These are phyloP conservation scores for Caenorhabditis wallacei DNA, from an alignment of 2,888 invertebrate species.

Conservation along the genomic window DNA sequence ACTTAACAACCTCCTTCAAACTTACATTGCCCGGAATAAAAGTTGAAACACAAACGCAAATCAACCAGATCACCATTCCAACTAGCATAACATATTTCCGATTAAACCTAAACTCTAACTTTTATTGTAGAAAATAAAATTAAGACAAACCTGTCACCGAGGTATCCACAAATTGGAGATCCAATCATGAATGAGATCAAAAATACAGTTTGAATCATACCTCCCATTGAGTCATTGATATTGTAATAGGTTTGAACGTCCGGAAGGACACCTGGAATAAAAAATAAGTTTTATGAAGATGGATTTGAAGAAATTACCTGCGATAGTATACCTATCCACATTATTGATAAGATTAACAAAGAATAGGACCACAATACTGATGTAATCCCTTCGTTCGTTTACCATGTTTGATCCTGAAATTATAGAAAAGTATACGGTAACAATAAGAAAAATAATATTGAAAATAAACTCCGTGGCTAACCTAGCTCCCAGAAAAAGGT, in stretches of 20 bases:
- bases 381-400: conserved; percentile 64
- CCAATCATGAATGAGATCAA: conserved; percentile 97
- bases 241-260: conserved; percentile 89
- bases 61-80: conserved; percentile 65
- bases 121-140: no score
- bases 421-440: not conserved
- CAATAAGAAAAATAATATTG: no score
- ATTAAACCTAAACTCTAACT: conserved; percentile 87
- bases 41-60: conserved; percentile 61
- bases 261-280: conserved; percentile 89
- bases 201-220: conserved; percentile 96
- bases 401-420: conserved; percentile 62
- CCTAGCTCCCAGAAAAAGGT: conserved; percentile 23
- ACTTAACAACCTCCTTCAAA: not conserved
- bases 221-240: conserved; percentile 90
- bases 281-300: not conserved
- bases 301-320: conserved; percentile 87
- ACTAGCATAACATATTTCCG: conserved; percentile 60
- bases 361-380: conserved; percentile 83
- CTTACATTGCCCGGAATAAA: conserved; percentile 61
- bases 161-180: conserved; percentile 97
- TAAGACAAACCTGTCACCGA: conserved; percentile 90
- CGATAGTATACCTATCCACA: conserved; percentile 97
- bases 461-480: no score
- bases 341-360: conserved; percentile 97